Evolutionary conservation across 2,888 invertebrate species (phyloP).

Genomic region (Ectobius pallidus): DNA sequence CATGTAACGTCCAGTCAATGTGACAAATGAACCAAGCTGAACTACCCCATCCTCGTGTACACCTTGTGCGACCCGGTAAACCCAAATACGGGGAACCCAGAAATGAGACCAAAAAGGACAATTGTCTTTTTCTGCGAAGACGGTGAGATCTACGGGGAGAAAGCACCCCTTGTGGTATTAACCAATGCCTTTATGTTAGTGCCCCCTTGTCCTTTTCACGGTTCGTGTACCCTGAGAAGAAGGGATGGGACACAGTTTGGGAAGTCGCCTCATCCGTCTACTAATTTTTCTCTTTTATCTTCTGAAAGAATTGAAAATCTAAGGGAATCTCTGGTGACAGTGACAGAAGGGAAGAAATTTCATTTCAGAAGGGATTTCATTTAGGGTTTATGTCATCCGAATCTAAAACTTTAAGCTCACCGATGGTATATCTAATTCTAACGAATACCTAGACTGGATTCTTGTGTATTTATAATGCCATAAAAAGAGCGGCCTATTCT

Average conservation of each 20-base stretch:
- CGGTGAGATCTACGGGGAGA: neutral
- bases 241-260: constrained; percentile 25
- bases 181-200: neutral
- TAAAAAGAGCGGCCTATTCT: neutral
- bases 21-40: too few relatives aligned
- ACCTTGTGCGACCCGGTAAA: constrained; percentile 21
- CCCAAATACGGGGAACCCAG: constrained; percentile 33
- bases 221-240: constrained; percentile 29
- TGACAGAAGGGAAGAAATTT: constrained; percentile 18
- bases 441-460: too few relatives aligned
- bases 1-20: neutral
- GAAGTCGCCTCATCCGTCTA: constrained; percentile 24
- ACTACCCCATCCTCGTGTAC: neutral
- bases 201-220: constrained; percentile 41
- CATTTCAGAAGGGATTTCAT: constrained; percentile 21
- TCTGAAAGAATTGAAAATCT: constrained; percentile 19
- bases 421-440: too few relatives aligned
- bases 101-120: constrained; percentile 35
- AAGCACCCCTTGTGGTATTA: constrained; percentile 20
- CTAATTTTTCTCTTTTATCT: constrained; percentile 25
- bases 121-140: constrained; percentile 3
- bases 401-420: neutral
- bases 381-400: neutral
- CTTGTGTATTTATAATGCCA: neutral
- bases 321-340: constrained; percentile 4